Base-by-base conservation (phyloP, 2,797 vertebrate genomes). In the Coccyzus lansbergi region DNA sequence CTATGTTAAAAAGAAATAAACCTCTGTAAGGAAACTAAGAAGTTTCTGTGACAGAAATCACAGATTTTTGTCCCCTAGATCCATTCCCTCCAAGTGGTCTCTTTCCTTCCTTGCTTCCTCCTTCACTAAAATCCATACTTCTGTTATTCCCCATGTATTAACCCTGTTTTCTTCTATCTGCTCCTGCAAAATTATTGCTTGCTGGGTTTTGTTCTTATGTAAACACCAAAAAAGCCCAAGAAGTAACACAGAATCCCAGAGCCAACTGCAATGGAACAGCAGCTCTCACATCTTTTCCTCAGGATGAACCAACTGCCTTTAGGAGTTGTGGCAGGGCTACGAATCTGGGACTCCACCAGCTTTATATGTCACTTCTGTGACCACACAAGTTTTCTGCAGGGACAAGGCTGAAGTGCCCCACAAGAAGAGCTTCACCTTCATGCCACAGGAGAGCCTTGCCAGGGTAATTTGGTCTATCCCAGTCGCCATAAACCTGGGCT, bases 251-350 rank as follows among this genome's bases (percentile, higher is more conserved):
- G 15, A 78, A 53, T 33, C 67, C 65, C 69, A 55, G 42, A 76
- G 78, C 49, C 90, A 92, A 49, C 28, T 56, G 36, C 76, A 68
- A 22, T 0, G 0, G 26, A 16, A 64, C 0, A 0, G 68, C 72
- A 89, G 34, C 40, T 28, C 48, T 78, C 17, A 7, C 58, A 7
- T 80, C 40, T 86, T 71, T 56, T 80, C 34, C 63, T 88, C 64
- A 6, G 6, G 20, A 31, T 5, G 12, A 62, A 78, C 72, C 18
- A 1, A 15, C 44, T 62, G 72, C 76, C 58, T 71, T 58, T 10
- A 9, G 40, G 38, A 92, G 9, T 28, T 21, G 3, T 2, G 1
- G 46, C 34, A 91, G 40, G 19, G 33, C 33, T 49, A 10, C 3
- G 18, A 55, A 20, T 26, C 29, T 26, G 21, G 12, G 68, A 56